phyloP scores from a whole-genome alignment of 2,113 vertebrate genomes.

The Cephalopterus ornatus region DNA sequence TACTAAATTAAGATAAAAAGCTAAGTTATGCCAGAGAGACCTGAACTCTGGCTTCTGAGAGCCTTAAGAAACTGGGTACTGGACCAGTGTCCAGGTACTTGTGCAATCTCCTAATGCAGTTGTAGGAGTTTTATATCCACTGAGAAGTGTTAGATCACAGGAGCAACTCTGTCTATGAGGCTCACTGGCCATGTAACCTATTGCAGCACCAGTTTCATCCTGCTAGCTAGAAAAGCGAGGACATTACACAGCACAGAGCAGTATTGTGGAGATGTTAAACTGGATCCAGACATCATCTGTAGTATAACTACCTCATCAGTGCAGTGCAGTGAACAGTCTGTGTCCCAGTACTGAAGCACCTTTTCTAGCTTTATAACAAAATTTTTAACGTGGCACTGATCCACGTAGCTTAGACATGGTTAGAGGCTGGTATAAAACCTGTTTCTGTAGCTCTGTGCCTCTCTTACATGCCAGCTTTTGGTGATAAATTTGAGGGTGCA shows the following conservation, averaged over 20 bases:
- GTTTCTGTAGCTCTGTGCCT: not conserved
- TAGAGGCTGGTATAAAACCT: not conserved
- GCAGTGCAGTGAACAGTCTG: not conserved
- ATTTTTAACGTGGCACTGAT: not conserved
- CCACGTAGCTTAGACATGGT: accelerated
- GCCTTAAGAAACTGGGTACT: not conserved
- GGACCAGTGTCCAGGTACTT: not conserved
- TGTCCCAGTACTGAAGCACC: not conserved
- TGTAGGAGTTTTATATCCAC: not conserved
- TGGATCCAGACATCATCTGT: not conserved
- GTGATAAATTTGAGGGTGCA: not conserved
- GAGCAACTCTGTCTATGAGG: not conserved
- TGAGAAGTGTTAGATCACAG: not conserved
- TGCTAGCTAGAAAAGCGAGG: accelerated
- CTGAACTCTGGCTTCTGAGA: not conserved
- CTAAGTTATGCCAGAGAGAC: not conserved
- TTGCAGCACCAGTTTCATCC: not conserved
- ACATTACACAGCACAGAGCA: not conserved
- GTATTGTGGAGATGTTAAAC: not conserved
- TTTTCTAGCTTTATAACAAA: not conserved
- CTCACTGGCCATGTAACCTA: not conserved
- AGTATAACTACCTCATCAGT: not conserved
- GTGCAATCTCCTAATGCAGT: not conserved
- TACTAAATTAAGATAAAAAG: not conserved
- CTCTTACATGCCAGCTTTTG: not conserved